Base-by-base conservation (phyloP, 2,888 invertebrate species). In the Pediacus dermestoides region DNA sequence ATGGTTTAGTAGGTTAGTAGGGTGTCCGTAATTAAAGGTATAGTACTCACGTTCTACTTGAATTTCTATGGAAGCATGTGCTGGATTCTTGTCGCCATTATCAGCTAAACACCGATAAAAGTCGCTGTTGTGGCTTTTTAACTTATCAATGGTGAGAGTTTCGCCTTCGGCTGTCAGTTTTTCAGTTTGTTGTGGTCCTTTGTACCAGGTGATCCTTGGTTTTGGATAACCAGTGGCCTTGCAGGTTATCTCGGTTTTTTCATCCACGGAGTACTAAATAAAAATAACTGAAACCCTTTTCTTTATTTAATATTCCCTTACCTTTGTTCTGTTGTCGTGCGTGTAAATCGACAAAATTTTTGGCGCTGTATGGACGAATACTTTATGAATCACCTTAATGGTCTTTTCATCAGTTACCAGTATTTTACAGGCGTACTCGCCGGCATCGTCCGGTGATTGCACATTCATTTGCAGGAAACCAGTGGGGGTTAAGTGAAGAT, bases 101-200 rank as follows among this genome's bases (percentile, higher is more conserved):
- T 68, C 66, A 15, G 73, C 74, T 8, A 68, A 55, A 48, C 75
- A 74, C 23, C 70, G 66, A 53, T 74, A 74, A 13, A 53, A 48
- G 4, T 74, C 74, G 14, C 64, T 56, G 48, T 73, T 63, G 11
- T 61, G 57, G 3, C 53, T 57, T 10, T 50, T 57, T 11, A 67
- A 46, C 30, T 62, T 58, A 14, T 58, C 52, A 37, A 73, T 68
- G 2, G 56, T 62, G 6, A 73, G 48, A 13, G 49, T 58, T 15
- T 64, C 58, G 6, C 68, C 70, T 30, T 54, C 49, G 1, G 52
- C 34, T 2, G 39, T 55, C 3, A 65, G 43, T 14, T 57, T 46
- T 35, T 55, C 47, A 30, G 39, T 53, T 3, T 16, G 37, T 51
- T 33, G 39, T 53, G 34, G 40, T 39, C 48, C 48, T 46, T 55